Percentiles rank a stretch among this genome's conserved stretches.
These are phyloP conservation scores for Mycetomoellerius zeteki DNA, from an alignment of 1,140 invertebrate genomes.

Conservation along the genomic window DNA sequence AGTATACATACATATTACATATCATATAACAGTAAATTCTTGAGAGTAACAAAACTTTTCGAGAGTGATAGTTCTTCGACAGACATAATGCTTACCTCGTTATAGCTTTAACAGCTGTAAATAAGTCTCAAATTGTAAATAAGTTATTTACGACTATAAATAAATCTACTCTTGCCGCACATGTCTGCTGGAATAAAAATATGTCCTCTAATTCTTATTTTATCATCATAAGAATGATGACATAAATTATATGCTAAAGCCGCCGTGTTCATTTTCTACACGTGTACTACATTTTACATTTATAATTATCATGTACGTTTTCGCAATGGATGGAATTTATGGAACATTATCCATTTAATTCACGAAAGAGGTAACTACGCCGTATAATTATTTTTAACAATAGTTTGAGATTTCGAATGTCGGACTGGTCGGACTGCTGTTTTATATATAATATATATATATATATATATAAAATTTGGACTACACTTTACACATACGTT, in stretches of 20 bases:
- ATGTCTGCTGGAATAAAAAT: not conserved
- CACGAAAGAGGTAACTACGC: not conserved
- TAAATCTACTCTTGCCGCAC: not conserved
- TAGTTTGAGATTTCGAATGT: constrained; percentile 13
- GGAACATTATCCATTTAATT: not conserved
- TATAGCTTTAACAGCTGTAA: not conserved
- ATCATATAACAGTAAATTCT: not conserved
- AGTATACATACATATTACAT: not conserved
- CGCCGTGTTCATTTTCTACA: not conserved
- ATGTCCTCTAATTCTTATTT: not conserved
- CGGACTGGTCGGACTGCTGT: not conserved
- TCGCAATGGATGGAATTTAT: not conserved
- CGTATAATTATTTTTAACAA: not conserved
- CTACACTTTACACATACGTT: not conserved
- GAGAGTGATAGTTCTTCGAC: not conserved
- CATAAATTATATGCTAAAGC: not conserved
- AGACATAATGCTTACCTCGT: not conserved
- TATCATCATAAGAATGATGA: not conserved
- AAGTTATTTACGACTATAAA: not conserved
- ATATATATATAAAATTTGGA: constrained; percentile 16
- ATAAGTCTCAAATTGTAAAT: too few relatives aligned
- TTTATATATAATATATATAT: not conserved
- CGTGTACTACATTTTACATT: not conserved
- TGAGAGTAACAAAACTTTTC: not conserved
- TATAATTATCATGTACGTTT: constrained; percentile 15